Conservation (phyloP, 35 echinoderm and acorn worm species). For the Hemicentrotus pulcherrimus region DNA sequence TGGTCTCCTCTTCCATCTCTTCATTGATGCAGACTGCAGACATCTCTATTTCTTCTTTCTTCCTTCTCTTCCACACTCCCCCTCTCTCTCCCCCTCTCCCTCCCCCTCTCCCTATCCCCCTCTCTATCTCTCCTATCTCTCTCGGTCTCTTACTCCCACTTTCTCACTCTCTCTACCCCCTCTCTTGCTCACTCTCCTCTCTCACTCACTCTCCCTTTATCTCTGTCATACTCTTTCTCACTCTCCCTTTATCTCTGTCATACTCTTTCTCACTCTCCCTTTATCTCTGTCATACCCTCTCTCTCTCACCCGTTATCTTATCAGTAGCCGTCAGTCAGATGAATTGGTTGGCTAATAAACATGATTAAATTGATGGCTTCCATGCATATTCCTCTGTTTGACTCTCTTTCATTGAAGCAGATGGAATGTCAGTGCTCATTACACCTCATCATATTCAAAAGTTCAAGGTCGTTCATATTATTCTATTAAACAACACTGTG, state of each 20-base stretch:
- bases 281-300: too few relatives aligned
- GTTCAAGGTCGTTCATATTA: not conserved
- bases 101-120: not conserved
- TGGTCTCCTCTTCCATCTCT: too few relatives aligned
- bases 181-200: too few relatives aligned
- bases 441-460: not conserved
- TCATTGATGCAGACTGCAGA: too few relatives aligned
- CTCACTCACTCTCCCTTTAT: too few relatives aligned
- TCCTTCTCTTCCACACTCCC: too few relatives aligned
- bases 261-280: too few relatives aligned
- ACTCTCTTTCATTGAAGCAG: not conserved
- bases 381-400: not conserved
- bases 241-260: not conserved
- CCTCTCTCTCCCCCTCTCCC: not conserved
- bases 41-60: too few relatives aligned
- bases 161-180: too few relatives aligned
- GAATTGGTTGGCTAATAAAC: conserved; percentile 23
- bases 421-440: not conserved
- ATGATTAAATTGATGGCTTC: conserved; percentile 26
- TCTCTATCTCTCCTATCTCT: not conserved
- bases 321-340: conserved; percentile 21
- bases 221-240: too few relatives aligned
- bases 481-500: not conserved
- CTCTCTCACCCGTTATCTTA: not conserved
- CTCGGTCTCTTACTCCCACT: not conserved